Conservation (phyloP, 64 coral and sea anemone species). For the Catalaphyllia jardinei region DNA sequence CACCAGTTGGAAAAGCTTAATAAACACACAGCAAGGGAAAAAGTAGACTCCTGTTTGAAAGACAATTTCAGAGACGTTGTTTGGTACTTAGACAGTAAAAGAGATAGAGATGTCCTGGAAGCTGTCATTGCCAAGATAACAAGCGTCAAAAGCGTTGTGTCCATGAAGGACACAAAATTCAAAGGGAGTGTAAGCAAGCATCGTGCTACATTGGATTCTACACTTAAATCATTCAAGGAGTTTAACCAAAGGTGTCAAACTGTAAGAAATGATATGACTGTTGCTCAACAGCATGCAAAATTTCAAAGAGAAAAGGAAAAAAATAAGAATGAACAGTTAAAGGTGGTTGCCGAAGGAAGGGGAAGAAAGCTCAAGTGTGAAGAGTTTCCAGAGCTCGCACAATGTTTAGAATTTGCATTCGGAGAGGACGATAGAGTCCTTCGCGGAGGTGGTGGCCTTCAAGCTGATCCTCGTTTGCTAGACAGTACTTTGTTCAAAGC, state of each 20-base stretch:
- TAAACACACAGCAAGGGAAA: not conserved
- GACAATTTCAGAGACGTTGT: slow-evolving; percentile 29
- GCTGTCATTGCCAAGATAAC: slow-evolving; percentile 50
- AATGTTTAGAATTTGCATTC: slow-evolving; percentile 61
- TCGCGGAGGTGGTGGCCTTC: slow-evolving; percentile 52
- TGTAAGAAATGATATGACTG: slow-evolving; percentile 36
- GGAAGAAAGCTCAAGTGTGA: slow-evolving; percentile 67
- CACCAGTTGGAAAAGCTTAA: not conserved
- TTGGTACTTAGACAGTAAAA: slow-evolving; percentile 42
- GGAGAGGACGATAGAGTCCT: slow-evolving; percentile 60
- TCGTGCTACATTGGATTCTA: not conserved
- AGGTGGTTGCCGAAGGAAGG: slow-evolving; percentile 25
- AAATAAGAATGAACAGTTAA: not conserved
- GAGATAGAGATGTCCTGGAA: slow-evolving; percentile 45
- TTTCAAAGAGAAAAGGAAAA: not conserved
- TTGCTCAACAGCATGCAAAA: not conserved
- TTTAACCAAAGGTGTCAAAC: not conserved
- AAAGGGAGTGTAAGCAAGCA: not conserved
- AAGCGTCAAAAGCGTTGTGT: slow-evolving; percentile 35
- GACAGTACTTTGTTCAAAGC: slow-evolving; percentile 70
- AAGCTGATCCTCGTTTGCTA: slow-evolving; percentile 54
- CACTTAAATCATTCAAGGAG: not conserved
- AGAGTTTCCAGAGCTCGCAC: slow-evolving; percentile 63
- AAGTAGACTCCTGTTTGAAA: slow-evolving; percentile 10
- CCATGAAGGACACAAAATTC: slow-evolving; percentile 27